phyloP scores from a whole-genome alignment of 2,888 invertebrate genomes.

The Ophion obscuratus region DNA sequence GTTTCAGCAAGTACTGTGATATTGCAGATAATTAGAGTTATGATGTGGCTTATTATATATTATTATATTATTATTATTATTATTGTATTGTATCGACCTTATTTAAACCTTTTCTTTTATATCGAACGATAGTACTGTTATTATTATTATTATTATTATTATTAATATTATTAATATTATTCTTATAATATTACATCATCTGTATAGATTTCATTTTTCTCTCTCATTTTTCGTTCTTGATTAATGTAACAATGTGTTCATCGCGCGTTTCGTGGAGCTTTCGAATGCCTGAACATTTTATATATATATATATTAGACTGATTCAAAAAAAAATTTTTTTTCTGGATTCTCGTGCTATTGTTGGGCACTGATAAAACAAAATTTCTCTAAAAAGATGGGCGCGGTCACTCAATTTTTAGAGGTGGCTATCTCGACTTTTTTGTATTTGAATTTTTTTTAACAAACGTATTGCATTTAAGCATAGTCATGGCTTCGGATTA shows the following conservation, averaged over 20 bases:
- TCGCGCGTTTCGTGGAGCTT: conserved; percentile 75
- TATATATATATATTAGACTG: conserved; percentile 37
- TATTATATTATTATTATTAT: conserved; percentile 80
- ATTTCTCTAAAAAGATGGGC: too few species aligned
- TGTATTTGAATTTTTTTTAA: too few species aligned
- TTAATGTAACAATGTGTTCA: conserved; percentile 80
- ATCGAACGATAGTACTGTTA: conserved; percentile 77
- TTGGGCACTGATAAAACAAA: too few species aligned
- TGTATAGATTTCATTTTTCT: conserved; percentile 66
- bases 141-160: conserved; percentile 72
- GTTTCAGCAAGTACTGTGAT: conserved; percentile 84
- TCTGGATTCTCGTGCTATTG: too few species aligned
- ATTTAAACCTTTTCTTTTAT: conserved; percentile 73
- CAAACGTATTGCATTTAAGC: too few species aligned
- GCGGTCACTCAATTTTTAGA: too few species aligned
- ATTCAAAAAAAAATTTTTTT: too few species aligned
- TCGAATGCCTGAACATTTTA: conserved; percentile 69
- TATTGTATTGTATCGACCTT: conserved; percentile 68
- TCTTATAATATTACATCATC: conserved; percentile 64
- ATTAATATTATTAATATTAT: conserved; percentile 69
- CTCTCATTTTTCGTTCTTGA: conserved; percentile 68
- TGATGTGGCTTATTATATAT: conserved; percentile 83
- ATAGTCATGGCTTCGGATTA: too few species aligned
- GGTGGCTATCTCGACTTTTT: too few species aligned
- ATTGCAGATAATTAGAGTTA: conserved; percentile 82